Percentiles rank a stretch among this genome's conserved stretches.
phyloP scores from a whole-genome alignment of 2,888 invertebrate genomes.

The Enchytraeus crypticus region DNA sequence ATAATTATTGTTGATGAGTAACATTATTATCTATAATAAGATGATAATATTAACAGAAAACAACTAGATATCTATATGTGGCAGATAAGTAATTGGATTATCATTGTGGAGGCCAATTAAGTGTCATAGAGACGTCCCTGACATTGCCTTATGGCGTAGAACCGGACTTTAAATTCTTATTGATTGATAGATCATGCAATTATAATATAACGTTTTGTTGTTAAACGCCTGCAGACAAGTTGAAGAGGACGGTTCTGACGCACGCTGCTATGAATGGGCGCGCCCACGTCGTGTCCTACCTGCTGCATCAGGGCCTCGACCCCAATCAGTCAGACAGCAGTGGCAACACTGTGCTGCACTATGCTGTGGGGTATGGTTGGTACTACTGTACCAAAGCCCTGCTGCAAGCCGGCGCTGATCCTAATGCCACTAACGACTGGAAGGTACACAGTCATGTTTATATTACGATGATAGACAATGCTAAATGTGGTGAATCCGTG shows the following conservation, averaged over 20 bases:
- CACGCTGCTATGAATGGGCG: slow-evolving; percentile 54
- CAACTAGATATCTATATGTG: too few relatives aligned
- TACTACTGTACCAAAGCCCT: slow-evolving; percentile 50
- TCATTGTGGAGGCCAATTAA: too few relatives aligned
- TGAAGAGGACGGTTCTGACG: slow-evolving; percentile 51
- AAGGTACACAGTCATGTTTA: slow-evolving; percentile 36
- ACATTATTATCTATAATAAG: too few relatives aligned
- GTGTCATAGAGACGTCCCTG: too few relatives aligned
- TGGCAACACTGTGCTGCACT: slow-evolving; percentile 52
- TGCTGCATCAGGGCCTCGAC: slow-evolving; percentile 50
- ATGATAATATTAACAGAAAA: too few relatives aligned
- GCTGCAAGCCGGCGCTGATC: slow-evolving; percentile 46
- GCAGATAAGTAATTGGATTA: too few relatives aligned
- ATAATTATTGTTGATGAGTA: too few relatives aligned
- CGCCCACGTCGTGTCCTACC: slow-evolving; percentile 49
- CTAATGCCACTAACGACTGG: slow-evolving; percentile 49
- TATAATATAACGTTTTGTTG: neutral
- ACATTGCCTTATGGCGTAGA: too few relatives aligned
- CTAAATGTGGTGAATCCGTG: too few relatives aligned
- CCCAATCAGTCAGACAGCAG: slow-evolving; percentile 51
- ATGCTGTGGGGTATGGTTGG: slow-evolving; percentile 55
- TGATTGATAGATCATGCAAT: too few relatives aligned
- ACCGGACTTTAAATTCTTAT: too few relatives aligned
- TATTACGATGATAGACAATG: neutral
- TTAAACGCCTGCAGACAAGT: slow-evolving; percentile 48